phyloP scores from a whole-genome alignment of 2,888 invertebrate genomes.

The Cephus pulcher region DNA sequence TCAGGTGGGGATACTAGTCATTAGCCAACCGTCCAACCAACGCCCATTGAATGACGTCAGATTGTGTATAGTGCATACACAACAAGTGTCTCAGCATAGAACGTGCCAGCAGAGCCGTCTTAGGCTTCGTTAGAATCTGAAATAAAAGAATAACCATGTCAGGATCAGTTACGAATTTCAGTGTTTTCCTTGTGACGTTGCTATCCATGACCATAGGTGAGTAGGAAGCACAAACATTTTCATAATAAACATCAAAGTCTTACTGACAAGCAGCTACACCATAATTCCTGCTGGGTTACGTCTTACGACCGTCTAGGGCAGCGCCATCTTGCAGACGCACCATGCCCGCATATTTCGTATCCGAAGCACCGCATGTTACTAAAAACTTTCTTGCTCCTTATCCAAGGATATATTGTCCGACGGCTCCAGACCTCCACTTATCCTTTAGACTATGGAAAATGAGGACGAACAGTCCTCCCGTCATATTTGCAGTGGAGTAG shows the following conservation, averaged over 20 bases:
- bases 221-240: neutral
- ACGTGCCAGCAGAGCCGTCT: neutral
- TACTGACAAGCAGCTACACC: neutral
- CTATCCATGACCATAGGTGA: neutral
- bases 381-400: neutral
- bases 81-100: constrained; percentile 27
- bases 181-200: neutral
- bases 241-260: neutral
- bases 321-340: neutral
- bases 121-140: neutral
- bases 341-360: neutral
- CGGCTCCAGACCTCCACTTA: neutral
- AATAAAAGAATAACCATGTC: neutral
- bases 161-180: neutral
- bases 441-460: neutral
- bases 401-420: neutral
- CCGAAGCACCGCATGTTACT: neutral
- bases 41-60: constrained; percentile 51
- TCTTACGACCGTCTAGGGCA: neutral
- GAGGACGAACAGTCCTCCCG: neutral
- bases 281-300: neutral
- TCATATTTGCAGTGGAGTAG: neutral
- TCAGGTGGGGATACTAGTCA: neutral
- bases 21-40: constrained; percentile 32
- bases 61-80: constrained; percentile 28